These are phyloP conservation scores for Trichopria drosophilae DNA, from an alignment of 2,888 invertebrate genomes.

Conservation along the genomic window DNA sequence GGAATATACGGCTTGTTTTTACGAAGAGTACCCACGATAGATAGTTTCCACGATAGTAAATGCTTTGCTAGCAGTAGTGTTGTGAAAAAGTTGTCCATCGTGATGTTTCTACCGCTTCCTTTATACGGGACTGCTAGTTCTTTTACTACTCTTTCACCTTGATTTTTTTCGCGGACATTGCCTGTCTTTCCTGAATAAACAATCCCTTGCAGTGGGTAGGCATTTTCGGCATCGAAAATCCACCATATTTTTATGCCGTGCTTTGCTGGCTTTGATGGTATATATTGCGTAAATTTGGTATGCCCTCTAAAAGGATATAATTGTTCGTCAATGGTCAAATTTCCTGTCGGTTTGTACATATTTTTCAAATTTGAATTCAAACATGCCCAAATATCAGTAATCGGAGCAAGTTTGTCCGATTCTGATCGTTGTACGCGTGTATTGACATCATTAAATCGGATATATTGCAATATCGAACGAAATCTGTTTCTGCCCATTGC, in stretches of 20 bases:
- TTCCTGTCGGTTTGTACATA: conserved; percentile 41
- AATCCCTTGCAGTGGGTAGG: conserved; percentile 39
- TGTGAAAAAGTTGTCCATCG: neutral
- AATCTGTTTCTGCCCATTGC: conserved; percentile 27
- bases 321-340: conserved; percentile 46
- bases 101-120: conserved; percentile 37
- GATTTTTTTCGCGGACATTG: conserved; percentile 28
- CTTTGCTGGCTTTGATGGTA: no score
- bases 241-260: conserved; percentile 45
- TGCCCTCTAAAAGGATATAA: conserved; percentile 43
- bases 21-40: conserved; percentile 33
- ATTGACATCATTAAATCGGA: conserved; percentile 42
- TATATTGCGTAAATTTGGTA: conserved; percentile 43
- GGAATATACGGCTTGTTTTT: conserved; percentile 38
- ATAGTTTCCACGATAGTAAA: conserved; percentile 35
- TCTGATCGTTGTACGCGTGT: conserved; percentile 36
- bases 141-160: conserved; percentile 43
- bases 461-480: conserved; percentile 37
- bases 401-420: conserved; percentile 41
- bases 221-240: conserved; percentile 41
- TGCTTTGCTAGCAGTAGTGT: neutral
- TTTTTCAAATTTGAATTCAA: conserved; percentile 42
- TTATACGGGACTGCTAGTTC: conserved; percentile 36
- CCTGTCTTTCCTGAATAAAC: conserved; percentile 34
- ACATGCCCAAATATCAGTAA: conserved; percentile 42